Percentiles rank a stretch among this genome's conserved stretches.
Evolutionary conservation across 2,888 invertebrate genomes (phyloP).

Genomic region (Netelia virgata): DNA sequence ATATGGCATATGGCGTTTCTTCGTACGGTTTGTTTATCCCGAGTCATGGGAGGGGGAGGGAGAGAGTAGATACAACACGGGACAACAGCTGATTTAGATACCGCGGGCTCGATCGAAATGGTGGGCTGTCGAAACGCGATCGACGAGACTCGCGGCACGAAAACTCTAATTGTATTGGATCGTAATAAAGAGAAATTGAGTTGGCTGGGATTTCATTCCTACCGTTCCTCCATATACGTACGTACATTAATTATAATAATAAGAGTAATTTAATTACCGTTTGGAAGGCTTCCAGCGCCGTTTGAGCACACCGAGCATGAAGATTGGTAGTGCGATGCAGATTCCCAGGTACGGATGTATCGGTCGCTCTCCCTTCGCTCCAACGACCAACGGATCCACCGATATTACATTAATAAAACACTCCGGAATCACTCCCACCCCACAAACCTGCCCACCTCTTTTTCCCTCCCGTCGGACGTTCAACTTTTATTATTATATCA

Average conservation of each 20-base stretch:
- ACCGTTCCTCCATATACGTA: background rate
- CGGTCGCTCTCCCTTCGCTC: constrained; percentile 70
- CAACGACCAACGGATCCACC: constrained; percentile 67
- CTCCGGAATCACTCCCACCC: constrained; percentile 40
- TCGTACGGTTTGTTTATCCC: too few relatives aligned
- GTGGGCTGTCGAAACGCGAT: too few relatives aligned
- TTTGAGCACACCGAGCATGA: constrained; percentile 82
- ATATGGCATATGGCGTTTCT: background rate
- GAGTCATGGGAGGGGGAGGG: too few relatives aligned
- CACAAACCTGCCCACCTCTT: too few relatives aligned
- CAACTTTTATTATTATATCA: constrained; percentile 11
- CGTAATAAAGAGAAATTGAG: background rate
- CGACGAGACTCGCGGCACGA: too few relatives aligned
- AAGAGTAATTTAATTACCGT: constrained; percentile 73
- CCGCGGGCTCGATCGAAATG: too few relatives aligned
- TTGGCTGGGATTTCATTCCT: too few relatives aligned
- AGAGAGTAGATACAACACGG: too few relatives aligned
- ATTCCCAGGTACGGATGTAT: constrained; percentile 71
- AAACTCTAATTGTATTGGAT: too few relatives aligned
- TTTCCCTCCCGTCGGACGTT: constrained; percentile 53
- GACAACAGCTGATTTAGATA: too few relatives aligned
- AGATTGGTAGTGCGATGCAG: constrained; percentile 73
- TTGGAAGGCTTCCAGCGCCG: constrained; percentile 84
- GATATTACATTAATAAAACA: constrained; percentile 64
- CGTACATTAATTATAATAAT: constrained; percentile 1